These are phyloP conservation scores for Chloebia gouldiae DNA, from an alignment of 2,113 vertebrate genomes.

Conservation along the genomic window DNA sequence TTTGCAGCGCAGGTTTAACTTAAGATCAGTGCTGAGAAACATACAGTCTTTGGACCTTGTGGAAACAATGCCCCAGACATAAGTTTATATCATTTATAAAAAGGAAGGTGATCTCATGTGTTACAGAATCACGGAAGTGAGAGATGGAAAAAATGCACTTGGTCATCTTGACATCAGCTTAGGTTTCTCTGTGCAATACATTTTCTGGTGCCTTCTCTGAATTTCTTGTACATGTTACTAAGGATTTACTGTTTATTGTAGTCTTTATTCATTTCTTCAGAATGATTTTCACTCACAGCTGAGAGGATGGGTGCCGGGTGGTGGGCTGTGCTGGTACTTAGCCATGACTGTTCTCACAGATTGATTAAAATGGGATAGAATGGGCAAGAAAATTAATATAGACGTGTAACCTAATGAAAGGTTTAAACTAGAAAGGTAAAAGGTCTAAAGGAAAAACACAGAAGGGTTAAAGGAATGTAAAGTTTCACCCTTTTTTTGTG, in stretches of 20 bases:
- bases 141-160: background rate
- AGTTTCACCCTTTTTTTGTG: background rate
- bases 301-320: background rate
- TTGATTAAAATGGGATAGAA: background rate
- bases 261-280: background rate
- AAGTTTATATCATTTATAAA: slow-evolving; percentile 10
- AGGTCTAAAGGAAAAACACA: background rate
- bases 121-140: background rate
- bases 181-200: background rate
- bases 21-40: background rate
- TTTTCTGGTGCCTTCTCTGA: background rate
- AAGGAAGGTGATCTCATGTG: slow-evolving; percentile 26
- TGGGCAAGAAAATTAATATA: background rate
- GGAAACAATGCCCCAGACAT: background rate
- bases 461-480: background rate
- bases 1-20: background rate
- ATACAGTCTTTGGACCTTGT: background rate
- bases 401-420: background rate
- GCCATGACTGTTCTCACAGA: background rate
- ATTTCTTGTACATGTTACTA: background rate
- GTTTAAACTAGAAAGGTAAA: background rate
- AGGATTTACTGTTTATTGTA: background rate
- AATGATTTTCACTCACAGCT: background rate
- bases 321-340: background rate
- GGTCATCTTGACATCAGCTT: background rate